These are phyloP conservation scores for Plagodis dolabraria DNA, from an alignment of 2,888 invertebrate genomes.

Conservation along the genomic window DNA sequence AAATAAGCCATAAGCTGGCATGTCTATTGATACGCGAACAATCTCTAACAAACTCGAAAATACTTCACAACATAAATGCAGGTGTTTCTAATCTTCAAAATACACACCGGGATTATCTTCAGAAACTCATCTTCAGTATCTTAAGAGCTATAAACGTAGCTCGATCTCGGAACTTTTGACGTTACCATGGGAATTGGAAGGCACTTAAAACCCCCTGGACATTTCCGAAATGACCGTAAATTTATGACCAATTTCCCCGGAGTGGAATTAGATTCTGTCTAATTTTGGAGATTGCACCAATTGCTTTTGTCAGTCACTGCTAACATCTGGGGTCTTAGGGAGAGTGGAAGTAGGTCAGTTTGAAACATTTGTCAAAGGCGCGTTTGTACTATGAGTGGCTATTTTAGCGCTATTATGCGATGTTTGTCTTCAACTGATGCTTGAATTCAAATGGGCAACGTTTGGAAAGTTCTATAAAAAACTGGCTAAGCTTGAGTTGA, in stretches of 20 bases:
- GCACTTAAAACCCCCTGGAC: conserved; percentile 47
- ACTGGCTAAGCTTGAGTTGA: too few relatives aligned
- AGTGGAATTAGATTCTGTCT: conserved; percentile 53
- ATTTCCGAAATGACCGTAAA: conserved; percentile 58
- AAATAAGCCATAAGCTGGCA: too few relatives aligned
- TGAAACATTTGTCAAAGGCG: conserved; percentile 17
- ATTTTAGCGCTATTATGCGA: too few relatives aligned
- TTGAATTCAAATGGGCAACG: too few relatives aligned
- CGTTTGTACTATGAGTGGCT: neutral
- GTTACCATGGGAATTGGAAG: conserved; percentile 45
- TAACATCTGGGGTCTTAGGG: conserved; percentile 30
- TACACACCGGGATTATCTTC: conserved; percentile 13
- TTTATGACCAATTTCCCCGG: conserved; percentile 63
- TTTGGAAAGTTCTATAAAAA: too few relatives aligned
- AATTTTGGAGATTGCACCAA: conserved; percentile 51
- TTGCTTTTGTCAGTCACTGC: conserved; percentile 26
- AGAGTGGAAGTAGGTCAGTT: conserved; percentile 27
- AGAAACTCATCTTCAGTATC: conserved; percentile 16
- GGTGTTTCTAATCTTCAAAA: conserved; percentile 23
- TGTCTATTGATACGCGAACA: too few relatives aligned
- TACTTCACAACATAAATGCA: conserved; percentile 5
- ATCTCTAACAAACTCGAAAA: neutral
- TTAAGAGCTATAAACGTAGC: conserved; percentile 36
- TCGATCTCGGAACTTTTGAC: conserved; percentile 42
- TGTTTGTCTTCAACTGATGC: too few relatives aligned